Conservation (phyloP, 2,113 vertebrate species). For the Corythoichthys haematopterus region DNA sequence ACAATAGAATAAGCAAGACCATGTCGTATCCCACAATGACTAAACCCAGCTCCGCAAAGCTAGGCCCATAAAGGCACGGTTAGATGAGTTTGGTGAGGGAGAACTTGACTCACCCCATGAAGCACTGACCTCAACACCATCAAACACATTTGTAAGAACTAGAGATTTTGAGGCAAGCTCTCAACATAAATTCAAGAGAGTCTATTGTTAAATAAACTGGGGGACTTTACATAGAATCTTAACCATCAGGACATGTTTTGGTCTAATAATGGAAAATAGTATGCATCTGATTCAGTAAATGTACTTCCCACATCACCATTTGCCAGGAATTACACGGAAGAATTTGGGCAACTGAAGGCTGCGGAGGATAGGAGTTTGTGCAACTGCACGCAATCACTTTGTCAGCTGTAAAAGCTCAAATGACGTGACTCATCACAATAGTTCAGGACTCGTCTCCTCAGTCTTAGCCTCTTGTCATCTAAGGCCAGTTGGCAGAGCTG, state of each 20-base stretch:
- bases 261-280: constrained; percentile 18
- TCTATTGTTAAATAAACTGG: neutral
- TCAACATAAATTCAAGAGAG: neutral
- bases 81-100: neutral
- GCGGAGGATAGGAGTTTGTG: neutral
- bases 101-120: neutral
- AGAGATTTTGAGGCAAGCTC: neutral
- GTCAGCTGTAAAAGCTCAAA: constrained; percentile 27
- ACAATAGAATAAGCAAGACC: neutral
- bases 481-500: neutral
- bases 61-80: neutral
- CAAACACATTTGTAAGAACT: neutral
- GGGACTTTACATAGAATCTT: neutral
- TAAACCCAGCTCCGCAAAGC: neutral
- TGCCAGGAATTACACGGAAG: constrained; percentile 21
- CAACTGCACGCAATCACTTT: constrained; percentile 8
- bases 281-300: neutral
- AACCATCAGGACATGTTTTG: neutral
- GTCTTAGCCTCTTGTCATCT: constrained; percentile 17
- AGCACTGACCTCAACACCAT: constrained; percentile 1
- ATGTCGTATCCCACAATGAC: neutral
- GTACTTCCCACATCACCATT: constrained; percentile 9
- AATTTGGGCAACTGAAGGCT: constrained; percentile 24
- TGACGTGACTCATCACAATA: constrained; percentile 20
- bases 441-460: neutral